Evolutionary conservation across 2,797 vertebrate species (phyloP).

Genomic region (Echeneis naucrates): DNA sequence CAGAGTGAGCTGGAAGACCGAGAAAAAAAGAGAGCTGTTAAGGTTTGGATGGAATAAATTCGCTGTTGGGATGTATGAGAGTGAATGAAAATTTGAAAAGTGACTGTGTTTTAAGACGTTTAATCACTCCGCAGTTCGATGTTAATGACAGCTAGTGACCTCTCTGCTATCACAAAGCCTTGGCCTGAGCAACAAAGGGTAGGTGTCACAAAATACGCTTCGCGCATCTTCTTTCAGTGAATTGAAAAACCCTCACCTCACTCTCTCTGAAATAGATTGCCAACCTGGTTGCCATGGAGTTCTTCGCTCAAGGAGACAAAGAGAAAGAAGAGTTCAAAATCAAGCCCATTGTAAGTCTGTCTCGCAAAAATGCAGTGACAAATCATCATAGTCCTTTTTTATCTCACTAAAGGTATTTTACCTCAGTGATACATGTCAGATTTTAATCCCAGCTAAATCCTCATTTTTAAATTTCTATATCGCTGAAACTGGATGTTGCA

Average conservation of each 20-base stretch:
- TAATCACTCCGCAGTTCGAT: constrained; percentile 63
- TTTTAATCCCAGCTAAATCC: background rate
- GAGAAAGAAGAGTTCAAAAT: constrained; percentile 73
- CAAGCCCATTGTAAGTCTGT: constrained; percentile 69
- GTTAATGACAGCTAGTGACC: constrained; percentile 77
- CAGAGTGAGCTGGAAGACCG: constrained; percentile 63
- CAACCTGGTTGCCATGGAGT: constrained; percentile 74
- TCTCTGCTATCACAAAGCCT: constrained; percentile 75
- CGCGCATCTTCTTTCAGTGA: background rate
- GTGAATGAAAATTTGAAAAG: background rate
- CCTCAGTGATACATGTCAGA: background rate
- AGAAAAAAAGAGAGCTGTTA: constrained; percentile 69
- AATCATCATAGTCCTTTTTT: background rate
- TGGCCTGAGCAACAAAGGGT: constrained; percentile 74
- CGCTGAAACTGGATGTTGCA: no score
- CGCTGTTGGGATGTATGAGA: background rate
- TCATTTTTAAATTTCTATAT: background rate
- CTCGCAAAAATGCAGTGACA: background rate
- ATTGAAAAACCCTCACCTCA: constrained; percentile 12
- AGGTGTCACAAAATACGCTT: constrained; percentile 10
- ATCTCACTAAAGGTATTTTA: background rate
- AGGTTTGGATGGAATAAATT: constrained; percentile 46
- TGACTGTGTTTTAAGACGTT: constrained; percentile 6
- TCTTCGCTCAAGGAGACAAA: constrained; percentile 78
- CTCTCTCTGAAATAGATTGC: constrained; percentile 58